phyloP scores from a whole-genome alignment of 1,140 invertebrate species.

The Atta cephalotes region DNA sequence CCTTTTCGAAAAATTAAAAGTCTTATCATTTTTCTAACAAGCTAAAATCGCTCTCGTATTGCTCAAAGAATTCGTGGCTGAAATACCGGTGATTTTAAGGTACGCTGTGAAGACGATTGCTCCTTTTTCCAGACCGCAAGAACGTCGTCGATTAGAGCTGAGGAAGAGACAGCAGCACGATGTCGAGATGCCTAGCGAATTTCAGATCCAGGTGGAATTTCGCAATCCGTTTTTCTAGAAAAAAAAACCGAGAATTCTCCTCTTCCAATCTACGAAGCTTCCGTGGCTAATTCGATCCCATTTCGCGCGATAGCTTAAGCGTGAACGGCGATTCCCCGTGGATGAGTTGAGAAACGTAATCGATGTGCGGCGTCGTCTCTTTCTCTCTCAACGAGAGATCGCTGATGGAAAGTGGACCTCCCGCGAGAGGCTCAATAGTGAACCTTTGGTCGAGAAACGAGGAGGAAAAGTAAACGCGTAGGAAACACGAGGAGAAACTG shows the following conservation, averaged over 20 bases:
- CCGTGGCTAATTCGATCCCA: slow-evolving; percentile 64
- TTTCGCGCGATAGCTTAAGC: slow-evolving; percentile 56
- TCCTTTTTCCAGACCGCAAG: slow-evolving; percentile 26
- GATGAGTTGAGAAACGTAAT: slow-evolving; percentile 56
- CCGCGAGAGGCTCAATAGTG: slow-evolving; percentile 22
- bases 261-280: slow-evolving; percentile 43
- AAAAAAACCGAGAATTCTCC: not conserved
- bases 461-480: slow-evolving; percentile 31
- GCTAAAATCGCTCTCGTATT: not conserved
- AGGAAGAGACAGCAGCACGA: slow-evolving; percentile 4
- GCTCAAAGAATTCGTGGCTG: slow-evolving; percentile 2
- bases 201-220: slow-evolving; percentile 16
- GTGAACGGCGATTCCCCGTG: slow-evolving; percentile 48
- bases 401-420: slow-evolving; percentile 26
- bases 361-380: slow-evolving; percentile 46
- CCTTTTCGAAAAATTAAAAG: slow-evolving; percentile 1
- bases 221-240: not conserved
- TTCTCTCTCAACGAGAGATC: slow-evolving; percentile 3
- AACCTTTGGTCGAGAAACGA: slow-evolving; percentile 14
- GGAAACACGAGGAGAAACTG: slow-evolving; percentile 18
- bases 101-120: not conserved
- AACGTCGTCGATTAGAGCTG: slow-evolving; percentile 19
- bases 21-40: not conserved
- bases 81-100: slow-evolving; percentile 34
- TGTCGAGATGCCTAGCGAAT: slow-evolving; percentile 32